These are phyloP conservation scores for Delichon dasypus DNA, from an alignment of 2,797 vertebrate genomes.

Conservation along the genomic window DNA sequence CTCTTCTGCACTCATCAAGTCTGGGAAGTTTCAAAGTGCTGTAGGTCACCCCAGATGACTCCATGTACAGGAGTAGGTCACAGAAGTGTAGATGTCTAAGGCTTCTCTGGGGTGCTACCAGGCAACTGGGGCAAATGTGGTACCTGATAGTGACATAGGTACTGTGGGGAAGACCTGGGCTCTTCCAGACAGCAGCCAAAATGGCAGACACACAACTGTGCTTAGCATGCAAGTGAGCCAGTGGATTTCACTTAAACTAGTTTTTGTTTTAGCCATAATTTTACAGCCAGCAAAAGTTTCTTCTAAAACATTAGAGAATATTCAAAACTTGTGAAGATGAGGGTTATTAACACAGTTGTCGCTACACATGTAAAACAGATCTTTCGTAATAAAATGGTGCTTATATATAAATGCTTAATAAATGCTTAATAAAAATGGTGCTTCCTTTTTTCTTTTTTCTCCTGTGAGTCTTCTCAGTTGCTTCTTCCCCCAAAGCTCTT, in stretches of 20 bases:
- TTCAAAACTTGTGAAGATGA: background rate
- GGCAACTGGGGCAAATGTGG: accelerated
- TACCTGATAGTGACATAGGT: background rate
- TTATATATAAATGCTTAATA: too few relatives aligned
- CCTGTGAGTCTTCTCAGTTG: background rate
- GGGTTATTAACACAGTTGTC: background rate
- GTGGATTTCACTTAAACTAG: background rate
- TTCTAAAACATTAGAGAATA: background rate
- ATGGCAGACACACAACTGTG: background rate
- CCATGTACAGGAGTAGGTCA: background rate
- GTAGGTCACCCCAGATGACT: background rate
- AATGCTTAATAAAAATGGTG: background rate
- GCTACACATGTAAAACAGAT: background rate
- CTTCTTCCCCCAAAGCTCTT: background rate
- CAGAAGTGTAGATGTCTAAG: background rate
- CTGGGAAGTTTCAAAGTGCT: background rate
- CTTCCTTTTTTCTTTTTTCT: background rate
- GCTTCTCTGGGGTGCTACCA: background rate
- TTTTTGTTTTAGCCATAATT: background rate
- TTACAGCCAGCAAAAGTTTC: background rate
- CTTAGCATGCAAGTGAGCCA: background rate
- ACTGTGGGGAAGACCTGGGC: background rate
- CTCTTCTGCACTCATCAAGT: background rate
- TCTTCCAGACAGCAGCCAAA: background rate
- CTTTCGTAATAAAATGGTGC: too few relatives aligned